A percentile compares a stretch with the other conserved stretches of the same genome.
phyloP scores from a whole-genome alignment of 2,113 vertebrate genomes.

The Anoura caudifer region DNA sequence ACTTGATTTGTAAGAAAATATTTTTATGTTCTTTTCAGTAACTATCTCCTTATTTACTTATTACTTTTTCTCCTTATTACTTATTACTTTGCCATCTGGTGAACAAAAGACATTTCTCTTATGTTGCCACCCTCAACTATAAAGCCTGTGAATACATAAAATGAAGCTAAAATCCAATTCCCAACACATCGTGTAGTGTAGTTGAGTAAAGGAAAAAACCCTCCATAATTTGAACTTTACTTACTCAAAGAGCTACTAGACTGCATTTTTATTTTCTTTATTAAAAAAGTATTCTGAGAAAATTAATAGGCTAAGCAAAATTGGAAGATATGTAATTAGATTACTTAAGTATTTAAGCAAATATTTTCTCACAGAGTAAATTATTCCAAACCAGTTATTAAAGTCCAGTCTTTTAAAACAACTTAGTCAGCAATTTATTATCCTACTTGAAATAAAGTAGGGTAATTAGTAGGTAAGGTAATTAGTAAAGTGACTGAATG shows the following conservation, averaged over 20 bases:
- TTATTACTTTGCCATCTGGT: neutral
- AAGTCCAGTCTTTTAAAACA: neutral
- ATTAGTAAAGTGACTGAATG: neutral
- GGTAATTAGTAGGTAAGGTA: neutral
- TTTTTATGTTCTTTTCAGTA: neutral
- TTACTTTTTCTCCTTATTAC: too few species aligned
- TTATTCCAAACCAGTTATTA: neutral
- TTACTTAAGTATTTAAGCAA: conserved; percentile 14
- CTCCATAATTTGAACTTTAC: neutral
- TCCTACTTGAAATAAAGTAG: neutral
- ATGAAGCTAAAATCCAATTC: neutral
- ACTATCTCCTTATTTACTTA: neutral
- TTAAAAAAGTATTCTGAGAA: neutral
- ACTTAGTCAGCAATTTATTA: neutral
- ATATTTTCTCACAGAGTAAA: neutral
- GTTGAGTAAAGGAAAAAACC: neutral
- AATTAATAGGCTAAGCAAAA: conserved; percentile 7
- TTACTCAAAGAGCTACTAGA: neutral
- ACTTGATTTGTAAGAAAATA: neutral
- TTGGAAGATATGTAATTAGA: neutral
- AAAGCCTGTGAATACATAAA: neutral
- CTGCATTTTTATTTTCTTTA: neutral
- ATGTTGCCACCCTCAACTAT: neutral
- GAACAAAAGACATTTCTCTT: conserved; percentile 18
- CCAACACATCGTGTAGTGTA: neutral